phyloP scores from a whole-genome alignment of 2,113 vertebrate genomes.

The Gobiocypris rarus region DNA sequence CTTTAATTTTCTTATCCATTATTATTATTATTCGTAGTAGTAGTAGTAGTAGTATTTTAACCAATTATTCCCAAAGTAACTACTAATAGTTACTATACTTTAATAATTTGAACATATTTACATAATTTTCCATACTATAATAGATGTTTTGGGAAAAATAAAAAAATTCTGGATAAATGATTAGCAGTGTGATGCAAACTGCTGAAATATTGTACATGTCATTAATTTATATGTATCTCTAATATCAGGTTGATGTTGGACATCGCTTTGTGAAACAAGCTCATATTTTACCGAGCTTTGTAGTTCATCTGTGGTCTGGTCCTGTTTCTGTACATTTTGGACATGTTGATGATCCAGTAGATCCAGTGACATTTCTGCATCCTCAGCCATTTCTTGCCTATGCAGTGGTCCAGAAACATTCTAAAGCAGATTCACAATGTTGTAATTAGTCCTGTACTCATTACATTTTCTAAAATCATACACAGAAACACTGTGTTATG shows the following conservation, averaged over 20 bases:
- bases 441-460: not conserved
- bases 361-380: slow-evolving; percentile 72
- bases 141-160: too few species aligned
- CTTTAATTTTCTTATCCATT: too few species aligned
- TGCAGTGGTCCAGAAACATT: not conserved
- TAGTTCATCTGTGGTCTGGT: slow-evolving; percentile 17
- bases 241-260: not conserved
- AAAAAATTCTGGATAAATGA: too few species aligned
- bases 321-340: slow-evolving; percentile 56
- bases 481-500: not conserved
- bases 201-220: not conserved
- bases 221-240: not conserved
- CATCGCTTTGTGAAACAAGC: not conserved
- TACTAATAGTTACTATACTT: too few species aligned
- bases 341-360: slow-evolving; percentile 47
- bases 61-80: too few species aligned
- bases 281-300: slow-evolving; percentile 58
- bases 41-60: too few species aligned
- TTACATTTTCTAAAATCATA: not conserved
- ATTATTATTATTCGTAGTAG: too few species aligned
- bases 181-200: not conserved
- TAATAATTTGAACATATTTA: too few species aligned
- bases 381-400: slow-evolving; percentile 3
- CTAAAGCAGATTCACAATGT: not conserved
- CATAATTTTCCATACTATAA: too few species aligned